A percentile compares a stretch with the other conserved stretches of the same genome.
Conservation (phyloP, 2,888 invertebrate genomes). For the Conomelus anceps region DNA sequence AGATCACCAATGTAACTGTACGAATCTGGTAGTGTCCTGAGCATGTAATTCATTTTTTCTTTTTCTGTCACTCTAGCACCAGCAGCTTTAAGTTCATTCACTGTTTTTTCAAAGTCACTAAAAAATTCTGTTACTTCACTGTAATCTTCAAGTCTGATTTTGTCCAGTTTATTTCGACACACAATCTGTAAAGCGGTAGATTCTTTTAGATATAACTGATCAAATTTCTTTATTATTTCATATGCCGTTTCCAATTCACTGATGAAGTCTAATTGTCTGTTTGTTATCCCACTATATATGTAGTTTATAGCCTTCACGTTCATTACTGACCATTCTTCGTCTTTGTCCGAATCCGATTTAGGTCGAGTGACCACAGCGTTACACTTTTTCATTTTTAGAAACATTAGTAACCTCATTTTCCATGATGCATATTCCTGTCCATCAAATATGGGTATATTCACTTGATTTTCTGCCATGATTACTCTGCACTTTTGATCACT, state of each 20-base stretch:
- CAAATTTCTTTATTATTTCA: conserved; percentile 34
- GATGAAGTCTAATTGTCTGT: too few species aligned
- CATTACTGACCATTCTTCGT: too few species aligned
- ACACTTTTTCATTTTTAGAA: too few species aligned
- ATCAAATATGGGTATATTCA: too few species aligned
- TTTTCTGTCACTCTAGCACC: conserved; percentile 27
- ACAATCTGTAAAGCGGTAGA: conserved; percentile 34
- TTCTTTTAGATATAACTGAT: conserved; percentile 24
- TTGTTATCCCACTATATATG: neutral
- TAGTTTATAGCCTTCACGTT: too few species aligned
- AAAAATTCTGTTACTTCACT: conserved; percentile 19
- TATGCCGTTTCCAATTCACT: conserved; percentile 29
- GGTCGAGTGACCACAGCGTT: too few species aligned
- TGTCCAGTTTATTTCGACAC: conserved; percentile 34
- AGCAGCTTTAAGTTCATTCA: conserved; percentile 34
- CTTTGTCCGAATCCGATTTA: too few species aligned
- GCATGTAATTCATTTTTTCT: conserved; percentile 33
- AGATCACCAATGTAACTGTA: conserved; percentile 34
- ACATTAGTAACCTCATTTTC: too few species aligned
- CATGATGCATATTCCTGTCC: too few species aligned
- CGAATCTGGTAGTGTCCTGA: conserved; percentile 32
- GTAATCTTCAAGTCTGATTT: conserved; percentile 28
- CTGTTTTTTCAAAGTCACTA: conserved; percentile 33
- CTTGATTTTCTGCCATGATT: too few species aligned
- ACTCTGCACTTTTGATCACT: too few species aligned